Evolutionary conservation across 2,888 invertebrate genomes (phyloP), one percentile per base, ranked within the genome.

Genomic region (Melangyna quadrimaculata): DNA sequence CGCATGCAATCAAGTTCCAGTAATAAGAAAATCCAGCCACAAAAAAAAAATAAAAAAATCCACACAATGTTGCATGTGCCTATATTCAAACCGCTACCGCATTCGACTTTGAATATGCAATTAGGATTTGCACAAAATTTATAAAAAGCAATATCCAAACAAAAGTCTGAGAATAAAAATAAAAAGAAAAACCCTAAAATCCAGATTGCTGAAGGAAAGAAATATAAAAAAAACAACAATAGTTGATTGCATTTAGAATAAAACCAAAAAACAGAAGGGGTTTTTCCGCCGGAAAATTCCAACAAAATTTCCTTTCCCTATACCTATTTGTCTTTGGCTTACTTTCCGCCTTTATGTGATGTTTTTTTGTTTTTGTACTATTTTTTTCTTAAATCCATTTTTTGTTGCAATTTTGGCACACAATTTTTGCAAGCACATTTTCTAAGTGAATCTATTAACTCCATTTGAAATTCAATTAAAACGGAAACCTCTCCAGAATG

Each of bases 381-480:
- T 32, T 2, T 17, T 40, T 24, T 72, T 37, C 40, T 43, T 55
- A n/a, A 40, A 55, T 55, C 14, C 29, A 37, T 43, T 59, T n/a
- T 69, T 57, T 35, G 51, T 51, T 63, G 63, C 48, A 63, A 53
- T 55, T 78, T 40, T 65, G 29, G 43, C 17, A n/a, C n/a, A n/a
- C 63, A 63, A 67, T 59, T 78, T n/a, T 78, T 61, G 37, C 55
- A 45, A 55, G 63, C 45, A 61, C 40, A 72, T 74, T 74, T 32
- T 74, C 70, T 65, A 79, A 83, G 74, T 70, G 79, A 83, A 74
- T 79, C 78, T 83, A 83, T 83, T 78, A 83, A 79, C 78, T 83
- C 79, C 65, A 74, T 83, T 83, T 79, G 83, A 79, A 83, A 79
- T 83, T 83, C 83, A 83, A 83, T 83, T 83, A 79, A 83, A 83